Evolutionary conservation across 2,797 vertebrate species (phyloP), one percentile per base, ranked within the genome.

Genomic region (Lepus oiostolus): DNA sequence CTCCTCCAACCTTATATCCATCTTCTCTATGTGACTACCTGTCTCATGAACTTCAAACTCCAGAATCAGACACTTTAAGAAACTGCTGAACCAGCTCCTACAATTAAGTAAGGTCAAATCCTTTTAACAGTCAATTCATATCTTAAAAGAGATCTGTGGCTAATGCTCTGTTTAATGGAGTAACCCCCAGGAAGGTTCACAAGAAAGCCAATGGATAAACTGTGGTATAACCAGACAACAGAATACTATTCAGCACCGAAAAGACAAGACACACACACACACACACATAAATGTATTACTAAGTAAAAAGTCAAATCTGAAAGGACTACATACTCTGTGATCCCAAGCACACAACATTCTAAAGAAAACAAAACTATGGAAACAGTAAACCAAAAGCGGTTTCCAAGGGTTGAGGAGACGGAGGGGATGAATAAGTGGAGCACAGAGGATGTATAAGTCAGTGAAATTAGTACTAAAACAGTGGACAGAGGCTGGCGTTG

Each of bases 31-130:
- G 70, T 70, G 58, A 71, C 60, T 35, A 24, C 16, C n/a, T 88
- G 52, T 62, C 28, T 92, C 72, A 52, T 62, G 32, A 93, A n/a
- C 35, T 91, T 91, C 13, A 67, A 95, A 83, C 47, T 88, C 77
- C 76, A 91, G 35, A 91, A 87, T 77, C 35, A 83, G 13, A 82
- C 50, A 60, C 30, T 87, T 84, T 24, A 7, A 28, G 77, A 76
- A 5, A 81, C 24, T 72, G 54, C 32, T 83, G 70, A 86, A 58
- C 0, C 12, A 81, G 30, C 14, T 86, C 17, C 75, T 54, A 70
- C 28, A 95, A 63, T 42, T 63, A 81, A 4, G 1, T 70, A 75
- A 19, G 13, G 32, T 75, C n/a, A 74, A 81, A 62, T 26, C n/a
- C 47, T 60, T 72, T 80, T 35, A 85, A 72, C 35, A 93, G 42